phyloP scores from a whole-genome alignment of 2,888 invertebrate species.

The Platypus cylindrus region DNA sequence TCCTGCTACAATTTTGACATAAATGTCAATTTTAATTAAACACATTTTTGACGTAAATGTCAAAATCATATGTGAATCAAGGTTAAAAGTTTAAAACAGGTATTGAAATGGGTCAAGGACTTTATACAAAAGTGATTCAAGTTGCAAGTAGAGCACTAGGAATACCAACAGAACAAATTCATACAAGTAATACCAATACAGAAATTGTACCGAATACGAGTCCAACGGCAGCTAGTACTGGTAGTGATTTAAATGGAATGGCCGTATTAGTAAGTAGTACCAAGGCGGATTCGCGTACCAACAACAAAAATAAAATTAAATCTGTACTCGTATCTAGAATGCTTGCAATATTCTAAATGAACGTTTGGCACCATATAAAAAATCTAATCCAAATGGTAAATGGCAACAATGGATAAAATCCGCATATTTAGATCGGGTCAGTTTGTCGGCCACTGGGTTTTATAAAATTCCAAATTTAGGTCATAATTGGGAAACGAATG shows the following conservation, averaged over 20 bases:
- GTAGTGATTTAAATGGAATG: constrained; percentile 86
- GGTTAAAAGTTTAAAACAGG: too few species aligned
- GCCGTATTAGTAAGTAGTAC: constrained; percentile 52
- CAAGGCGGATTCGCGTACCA: too few species aligned
- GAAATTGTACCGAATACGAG: constrained; percentile 89
- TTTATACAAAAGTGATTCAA: constrained; percentile 93
- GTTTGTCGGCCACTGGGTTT: constrained; percentile 73
- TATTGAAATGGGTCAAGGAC: constrained; percentile 93
- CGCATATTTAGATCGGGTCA: constrained; percentile 66
- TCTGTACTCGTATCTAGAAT: constrained; percentile 6
- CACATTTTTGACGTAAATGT: too few species aligned
- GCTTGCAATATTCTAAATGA: constrained; percentile 13
- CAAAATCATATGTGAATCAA: too few species aligned
- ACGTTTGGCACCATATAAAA: constrained; percentile 59
- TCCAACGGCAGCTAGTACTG: constrained; percentile 77
- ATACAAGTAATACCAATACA: constrained; percentile 71
- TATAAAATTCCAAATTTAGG: constrained; percentile 64
- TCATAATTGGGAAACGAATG: constrained; percentile 55
- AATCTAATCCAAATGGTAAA: constrained; percentile 58
- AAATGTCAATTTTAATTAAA: too few species aligned
- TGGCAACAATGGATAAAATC: constrained; percentile 77
- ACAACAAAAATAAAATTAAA: neutral
- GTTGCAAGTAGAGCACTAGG: constrained; percentile 64
- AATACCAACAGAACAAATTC: constrained; percentile 58
- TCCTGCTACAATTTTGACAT: too few species aligned